These are phyloP conservation scores for Elanoides forficatus DNA, from an alignment of 2,113 vertebrate genomes.

Conservation along the genomic window DNA sequence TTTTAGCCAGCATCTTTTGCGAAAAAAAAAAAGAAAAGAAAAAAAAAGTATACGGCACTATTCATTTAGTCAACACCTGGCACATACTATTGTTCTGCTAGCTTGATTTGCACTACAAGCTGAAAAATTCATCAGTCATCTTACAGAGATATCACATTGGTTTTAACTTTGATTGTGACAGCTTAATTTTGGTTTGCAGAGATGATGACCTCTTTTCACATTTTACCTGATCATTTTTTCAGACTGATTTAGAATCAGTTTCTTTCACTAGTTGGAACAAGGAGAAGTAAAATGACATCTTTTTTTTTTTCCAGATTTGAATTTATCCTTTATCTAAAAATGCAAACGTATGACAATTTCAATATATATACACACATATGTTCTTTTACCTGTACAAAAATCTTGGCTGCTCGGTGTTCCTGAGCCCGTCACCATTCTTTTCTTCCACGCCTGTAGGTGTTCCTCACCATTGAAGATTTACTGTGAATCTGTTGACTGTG, in stretches of 20 bases:
- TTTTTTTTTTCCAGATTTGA: background rate
- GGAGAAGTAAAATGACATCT: background rate
- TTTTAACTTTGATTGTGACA: slow-evolving; percentile 15
- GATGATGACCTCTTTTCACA: background rate
- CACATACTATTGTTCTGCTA: background rate
- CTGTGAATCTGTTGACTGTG: background rate
- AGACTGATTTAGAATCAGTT: background rate
- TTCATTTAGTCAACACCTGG: background rate
- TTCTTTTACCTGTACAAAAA: background rate
- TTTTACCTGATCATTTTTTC: background rate
- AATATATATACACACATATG: too few relatives aligned
- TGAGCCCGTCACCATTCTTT: background rate
- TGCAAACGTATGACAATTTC: background rate
- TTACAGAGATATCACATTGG: background rate
- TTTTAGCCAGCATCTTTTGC: background rate
- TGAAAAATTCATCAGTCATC: background rate
- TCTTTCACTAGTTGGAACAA: background rate
- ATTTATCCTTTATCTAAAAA: background rate
- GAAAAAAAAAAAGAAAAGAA: too few relatives aligned
- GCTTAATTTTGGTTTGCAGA: background rate
- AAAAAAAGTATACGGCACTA: background rate
- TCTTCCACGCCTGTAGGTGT: background rate
- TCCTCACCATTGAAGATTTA: background rate
- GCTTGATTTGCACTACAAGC: background rate
- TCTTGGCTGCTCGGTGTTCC: background rate